Evolutionary conservation across 1,140 invertebrate genomes (phyloP), one percentile per base, ranked within the genome.

Genomic region (Radopholus similis): DNA sequence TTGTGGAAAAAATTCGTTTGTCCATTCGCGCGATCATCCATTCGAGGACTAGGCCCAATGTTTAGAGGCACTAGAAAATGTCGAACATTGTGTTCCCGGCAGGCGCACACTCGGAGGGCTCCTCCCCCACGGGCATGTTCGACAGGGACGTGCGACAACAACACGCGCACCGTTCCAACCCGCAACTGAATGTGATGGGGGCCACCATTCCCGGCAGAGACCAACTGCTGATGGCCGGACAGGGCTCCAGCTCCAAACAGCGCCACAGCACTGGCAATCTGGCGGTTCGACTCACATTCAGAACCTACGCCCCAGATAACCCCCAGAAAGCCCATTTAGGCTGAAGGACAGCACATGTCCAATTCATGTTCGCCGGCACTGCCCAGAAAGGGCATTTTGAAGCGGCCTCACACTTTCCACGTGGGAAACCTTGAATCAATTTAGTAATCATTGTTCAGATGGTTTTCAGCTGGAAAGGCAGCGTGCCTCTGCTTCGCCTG

Each of bases 371-470:
- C 30, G n/a, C 21, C 6, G 32, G 13, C 21, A 64, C 13, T 47
- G 9, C 63, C 63, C n/a, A 64, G 55, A 32, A 64, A 64, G 9
- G 63, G 63, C 26, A 64, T 64, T 64, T n/a, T 64, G 18, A 64
- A 64, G 37, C 37, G 49, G 35, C 63, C 63, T 5, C 63, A 64
- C n/a, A 62, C 59, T 30, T 62, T 62, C 21, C 35, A 62, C 18
- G 59, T 62, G 49, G n/a, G 4, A 26, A 26, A 23, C 30, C 23
- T 26, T 51, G 26, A 26, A 8, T 51, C 6, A 26, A 51, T 49
- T 49, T 49, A 0, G 28, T 49, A 11, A 49, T 8, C 21, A 49
- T 49, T 49, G 21, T 49, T 21, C 21, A 56, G 32, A 18, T 8
- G 21, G 38, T 35, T 59, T 11, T 49, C 28, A 40, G 28, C 15